Base-by-base conservation (phyloP, 2,113 vertebrate species). In the Atherinomorus stipes region DNA sequence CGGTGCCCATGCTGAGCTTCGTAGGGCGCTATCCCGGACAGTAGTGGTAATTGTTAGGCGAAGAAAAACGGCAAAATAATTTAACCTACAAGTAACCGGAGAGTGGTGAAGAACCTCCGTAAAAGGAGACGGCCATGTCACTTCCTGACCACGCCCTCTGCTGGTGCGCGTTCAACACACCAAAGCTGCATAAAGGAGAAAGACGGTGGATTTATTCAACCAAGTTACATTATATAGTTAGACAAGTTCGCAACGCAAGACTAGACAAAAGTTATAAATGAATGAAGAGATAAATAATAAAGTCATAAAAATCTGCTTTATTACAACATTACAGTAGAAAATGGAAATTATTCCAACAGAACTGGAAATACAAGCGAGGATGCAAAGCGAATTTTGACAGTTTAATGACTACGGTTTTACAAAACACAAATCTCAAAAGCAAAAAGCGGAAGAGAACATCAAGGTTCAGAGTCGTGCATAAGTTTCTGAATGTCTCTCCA, bases 1-100 rank as follows among this genome's bases (percentile, higher is more conserved):
- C 97, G 21, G 95, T 96, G 76, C 96, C 96, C 96, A 98, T 98
- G 85, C 76, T 83, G 71, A 75, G 63, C 54, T 87, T 70, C 58
- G 37, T 51, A 53, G 81, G 70, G 26, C 63, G 74, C 22, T 53
- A 61, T 73, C 66, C 49, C 34, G 45, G 42, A 45, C 52, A 72
- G 68, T 19, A 3, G 21, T 11, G 11, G 2, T 11, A 4, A 58
- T 49, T 25, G 15, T n/a, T n/a, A n/a, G n/a, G n/a, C 0, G 40
- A 2, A 18, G 23, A 45, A 19, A 64, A 51, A 49, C 16, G 11
- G 64, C 2, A 11, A 26, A 73, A 11, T 64, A 68, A 37, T 69
- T 75, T 71, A 80, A 85, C 61, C 49, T 74, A 72, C 62, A 77
- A 73, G 60, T 26, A 50, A 56, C 71, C 78, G 70, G 62, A 71